These are phyloP conservation scores for Rallus limicola DNA, from an alignment of 2,113 vertebrate species.

Conservation along the genomic window DNA sequence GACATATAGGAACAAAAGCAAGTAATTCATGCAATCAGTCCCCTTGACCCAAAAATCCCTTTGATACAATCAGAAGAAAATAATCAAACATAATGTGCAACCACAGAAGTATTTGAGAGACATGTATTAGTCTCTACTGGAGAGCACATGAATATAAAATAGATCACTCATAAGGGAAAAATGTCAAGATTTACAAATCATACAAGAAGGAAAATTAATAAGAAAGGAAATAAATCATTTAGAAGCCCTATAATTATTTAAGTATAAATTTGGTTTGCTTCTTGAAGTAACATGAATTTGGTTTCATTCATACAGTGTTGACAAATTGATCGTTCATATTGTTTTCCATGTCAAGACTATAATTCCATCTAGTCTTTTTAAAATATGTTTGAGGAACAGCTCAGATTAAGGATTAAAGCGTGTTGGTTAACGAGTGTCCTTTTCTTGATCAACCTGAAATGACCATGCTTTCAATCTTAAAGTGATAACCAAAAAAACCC, in stretches of 20 bases:
- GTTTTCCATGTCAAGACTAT: not conserved
- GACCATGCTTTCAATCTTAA: not conserved
- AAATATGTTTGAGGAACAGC: not conserved
- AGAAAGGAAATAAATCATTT: not conserved
- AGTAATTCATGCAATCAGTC: not conserved
- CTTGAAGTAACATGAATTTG: not conserved
- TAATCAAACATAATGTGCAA: not conserved
- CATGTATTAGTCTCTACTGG: not conserved
- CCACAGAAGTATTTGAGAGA: not conserved
- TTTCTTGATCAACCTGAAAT: not conserved
- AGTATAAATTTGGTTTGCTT: not conserved
- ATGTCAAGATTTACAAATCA: not conserved
- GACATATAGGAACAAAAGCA: not conserved
- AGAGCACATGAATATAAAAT: not conserved
- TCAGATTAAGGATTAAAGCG: not conserved
- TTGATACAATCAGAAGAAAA: slow-evolving; percentile 32
- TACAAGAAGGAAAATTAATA: not conserved
- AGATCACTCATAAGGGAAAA: not conserved
- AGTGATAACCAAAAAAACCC: not conserved
- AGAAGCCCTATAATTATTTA: not conserved
- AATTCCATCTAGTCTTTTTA: not conserved
- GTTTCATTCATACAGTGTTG: not conserved
- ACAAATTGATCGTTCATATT: not conserved
- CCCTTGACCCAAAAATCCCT: not conserved
- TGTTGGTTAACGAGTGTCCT: not conserved